These are phyloP conservation scores for Chiroxiphia lanceolata DNA, from an alignment of 2,797 vertebrate genomes.

Conservation along the genomic window DNA sequence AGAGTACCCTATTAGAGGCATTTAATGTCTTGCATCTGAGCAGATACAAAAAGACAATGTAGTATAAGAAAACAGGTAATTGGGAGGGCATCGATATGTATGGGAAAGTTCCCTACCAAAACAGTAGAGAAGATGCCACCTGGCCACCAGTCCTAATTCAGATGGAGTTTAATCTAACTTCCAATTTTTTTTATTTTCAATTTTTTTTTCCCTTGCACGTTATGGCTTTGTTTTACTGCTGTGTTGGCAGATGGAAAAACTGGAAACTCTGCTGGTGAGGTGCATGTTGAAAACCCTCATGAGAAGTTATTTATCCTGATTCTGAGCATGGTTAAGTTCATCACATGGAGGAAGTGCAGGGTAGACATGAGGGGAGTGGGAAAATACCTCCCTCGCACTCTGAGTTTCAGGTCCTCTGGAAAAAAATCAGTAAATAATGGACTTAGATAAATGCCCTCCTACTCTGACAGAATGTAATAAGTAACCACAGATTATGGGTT, in stretches of 20 bases:
- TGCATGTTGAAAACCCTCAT: not conserved
- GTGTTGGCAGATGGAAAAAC: not conserved
- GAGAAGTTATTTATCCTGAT: not conserved
- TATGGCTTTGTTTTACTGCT: not conserved
- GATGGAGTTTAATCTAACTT: not conserved
- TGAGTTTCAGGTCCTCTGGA: not conserved
- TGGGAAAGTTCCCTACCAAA: not conserved
- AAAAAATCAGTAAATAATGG: not conserved
- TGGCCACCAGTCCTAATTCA: not conserved
- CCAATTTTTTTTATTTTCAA: not conserved
- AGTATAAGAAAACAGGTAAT: not conserved
- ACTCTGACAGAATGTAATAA: not conserved
- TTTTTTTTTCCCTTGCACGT: not conserved
- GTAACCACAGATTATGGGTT: not conserved
- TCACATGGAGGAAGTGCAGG: not conserved
- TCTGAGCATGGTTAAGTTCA: not conserved
- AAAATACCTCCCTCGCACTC: not conserved
- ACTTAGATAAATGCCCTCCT: not conserved
- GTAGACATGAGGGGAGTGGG: not conserved
- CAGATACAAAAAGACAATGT: not conserved
- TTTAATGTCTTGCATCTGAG: not conserved
- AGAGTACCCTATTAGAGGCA: fast-evolving
- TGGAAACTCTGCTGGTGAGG: not conserved
- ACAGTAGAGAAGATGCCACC: fast-evolving
- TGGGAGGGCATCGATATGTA: not conserved